Percentiles rank a stretch among this genome's conserved stretches.
phyloP scores from a whole-genome alignment of 2,797 vertebrate species.

The Galagoides demidoff region DNA sequence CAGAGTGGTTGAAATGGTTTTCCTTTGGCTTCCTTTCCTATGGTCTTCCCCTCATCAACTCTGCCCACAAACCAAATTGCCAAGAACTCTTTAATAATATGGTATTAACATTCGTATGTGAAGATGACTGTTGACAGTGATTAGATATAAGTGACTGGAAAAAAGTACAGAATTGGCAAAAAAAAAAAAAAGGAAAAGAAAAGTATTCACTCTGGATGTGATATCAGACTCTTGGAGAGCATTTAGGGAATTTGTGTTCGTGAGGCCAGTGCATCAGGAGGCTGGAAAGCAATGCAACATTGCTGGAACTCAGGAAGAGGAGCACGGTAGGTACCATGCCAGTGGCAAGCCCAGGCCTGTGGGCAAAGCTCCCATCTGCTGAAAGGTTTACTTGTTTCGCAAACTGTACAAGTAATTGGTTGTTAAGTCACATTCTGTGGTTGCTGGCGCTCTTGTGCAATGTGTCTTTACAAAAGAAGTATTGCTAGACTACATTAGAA shows the following conservation, averaged over 20 bases:
- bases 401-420: slow-evolving; percentile 65
- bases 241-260: slow-evolving; percentile 33
- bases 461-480: slow-evolving; percentile 55
- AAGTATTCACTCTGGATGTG: not conserved
- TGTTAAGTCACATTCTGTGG: slow-evolving; percentile 62
- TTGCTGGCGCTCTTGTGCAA: slow-evolving; percentile 59
- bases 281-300: slow-evolving; percentile 12
- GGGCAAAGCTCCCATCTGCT: slow-evolving; percentile 53
- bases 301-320: slow-evolving; percentile 49
- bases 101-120: not conserved
- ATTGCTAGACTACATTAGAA: slow-evolving; percentile 51
- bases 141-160: not conserved
- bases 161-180: not conserved
- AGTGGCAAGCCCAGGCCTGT: slow-evolving; percentile 38
- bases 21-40: not conserved
- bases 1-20: not conserved
- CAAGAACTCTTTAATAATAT: not conserved
- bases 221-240: slow-evolving; percentile 32
- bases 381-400: slow-evolving; percentile 70
- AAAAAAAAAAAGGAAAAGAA: not conserved
- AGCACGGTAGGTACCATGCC: slow-evolving; percentile 25
- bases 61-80: not conserved
- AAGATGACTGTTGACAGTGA: not conserved
- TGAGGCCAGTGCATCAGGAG: slow-evolving; percentile 37
- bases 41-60: not conserved